Evolutionary conservation across 2,888 invertebrate species (phyloP).

Genomic region (Cryptus viduatorius): DNA sequence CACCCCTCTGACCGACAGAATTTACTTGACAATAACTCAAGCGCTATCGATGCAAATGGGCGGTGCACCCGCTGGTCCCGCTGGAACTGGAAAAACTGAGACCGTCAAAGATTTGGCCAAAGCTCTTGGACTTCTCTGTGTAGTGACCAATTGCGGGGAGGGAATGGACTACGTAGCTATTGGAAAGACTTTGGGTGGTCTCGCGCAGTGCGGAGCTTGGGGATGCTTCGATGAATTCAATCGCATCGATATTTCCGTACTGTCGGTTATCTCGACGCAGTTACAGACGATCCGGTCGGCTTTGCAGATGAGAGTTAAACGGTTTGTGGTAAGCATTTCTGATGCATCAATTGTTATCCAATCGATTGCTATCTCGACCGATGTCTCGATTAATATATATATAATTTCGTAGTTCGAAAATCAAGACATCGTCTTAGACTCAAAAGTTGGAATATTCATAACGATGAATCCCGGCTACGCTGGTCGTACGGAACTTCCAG

Average conservation of each 20-base stretch:
- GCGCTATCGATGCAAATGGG: constrained; percentile 96
- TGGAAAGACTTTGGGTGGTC: constrained; percentile 90
- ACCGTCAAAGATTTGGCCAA: constrained; percentile 97
- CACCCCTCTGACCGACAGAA: constrained; percentile 96
- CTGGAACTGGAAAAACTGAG: constrained; percentile 96
- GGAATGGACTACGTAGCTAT: constrained; percentile 96
- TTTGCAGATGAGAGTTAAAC: constrained; percentile 90
- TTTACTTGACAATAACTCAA: constrained; percentile 96
- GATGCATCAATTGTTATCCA: background rate
- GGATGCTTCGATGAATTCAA: constrained; percentile 98
- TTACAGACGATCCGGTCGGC: constrained; percentile 95
- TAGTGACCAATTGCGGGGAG: constrained; percentile 97
- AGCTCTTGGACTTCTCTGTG: constrained; percentile 92
- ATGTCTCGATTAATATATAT: background rate
- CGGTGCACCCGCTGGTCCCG: constrained; percentile 95
- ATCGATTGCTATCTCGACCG: background rate
- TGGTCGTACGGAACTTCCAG: constrained; percentile 95
- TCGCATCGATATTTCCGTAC: constrained; percentile 95
- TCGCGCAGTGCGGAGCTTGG: constrained; percentile 97
- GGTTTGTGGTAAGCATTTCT: constrained; percentile 89
- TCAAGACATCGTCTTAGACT: constrained; percentile 92
- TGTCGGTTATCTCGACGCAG: constrained; percentile 97
- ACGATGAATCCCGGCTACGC: constrained; percentile 98
- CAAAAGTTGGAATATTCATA: constrained; percentile 96
- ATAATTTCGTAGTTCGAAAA: constrained; percentile 90